These are phyloP conservation scores for Parazoanthus darwini DNA, from an alignment of 92 coral and sea anemone genomes.

Conservation along the genomic window DNA sequence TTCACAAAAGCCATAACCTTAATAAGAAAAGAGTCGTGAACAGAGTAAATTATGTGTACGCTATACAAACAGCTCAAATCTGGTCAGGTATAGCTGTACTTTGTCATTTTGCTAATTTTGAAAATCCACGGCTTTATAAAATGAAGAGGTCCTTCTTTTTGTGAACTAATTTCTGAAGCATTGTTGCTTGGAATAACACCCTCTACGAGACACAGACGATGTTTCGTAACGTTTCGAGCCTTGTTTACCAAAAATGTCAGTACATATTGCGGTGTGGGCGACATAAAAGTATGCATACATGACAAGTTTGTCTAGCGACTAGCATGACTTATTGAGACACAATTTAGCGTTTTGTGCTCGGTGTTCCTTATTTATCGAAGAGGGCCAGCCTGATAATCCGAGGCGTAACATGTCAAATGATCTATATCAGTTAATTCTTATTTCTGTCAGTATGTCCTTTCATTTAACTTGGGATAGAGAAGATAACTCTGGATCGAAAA, in stretches of 20 bases:
- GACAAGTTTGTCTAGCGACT: not conserved
- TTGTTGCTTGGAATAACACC: not conserved
- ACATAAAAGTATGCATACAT: not conserved
- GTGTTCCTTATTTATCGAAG: not conserved
- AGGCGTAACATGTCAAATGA: not conserved
- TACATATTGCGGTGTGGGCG: not conserved
- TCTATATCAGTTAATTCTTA: not conserved
- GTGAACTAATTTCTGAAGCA: not conserved
- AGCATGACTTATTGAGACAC: not conserved
- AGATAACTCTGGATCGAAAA: not conserved
- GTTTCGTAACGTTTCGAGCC: too few species aligned
- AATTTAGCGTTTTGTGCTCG: not conserved
- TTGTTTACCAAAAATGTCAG: too few species aligned
- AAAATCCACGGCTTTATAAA: not conserved
- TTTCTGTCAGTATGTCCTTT: not conserved
- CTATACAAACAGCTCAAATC: not conserved
- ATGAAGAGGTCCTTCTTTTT: not conserved
- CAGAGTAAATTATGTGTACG: not conserved
- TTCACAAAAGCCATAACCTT: not conserved
- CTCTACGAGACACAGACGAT: not conserved
- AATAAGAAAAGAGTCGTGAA: not conserved
- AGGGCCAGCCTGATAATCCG: not conserved
- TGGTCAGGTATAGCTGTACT: not conserved
- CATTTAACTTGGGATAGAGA: not conserved
- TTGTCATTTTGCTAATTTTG: not conserved